These are phyloP conservation scores for Onychomys leucogaster DNA, from an alignment of 2,797 vertebrate species.

Conservation along the genomic window DNA sequence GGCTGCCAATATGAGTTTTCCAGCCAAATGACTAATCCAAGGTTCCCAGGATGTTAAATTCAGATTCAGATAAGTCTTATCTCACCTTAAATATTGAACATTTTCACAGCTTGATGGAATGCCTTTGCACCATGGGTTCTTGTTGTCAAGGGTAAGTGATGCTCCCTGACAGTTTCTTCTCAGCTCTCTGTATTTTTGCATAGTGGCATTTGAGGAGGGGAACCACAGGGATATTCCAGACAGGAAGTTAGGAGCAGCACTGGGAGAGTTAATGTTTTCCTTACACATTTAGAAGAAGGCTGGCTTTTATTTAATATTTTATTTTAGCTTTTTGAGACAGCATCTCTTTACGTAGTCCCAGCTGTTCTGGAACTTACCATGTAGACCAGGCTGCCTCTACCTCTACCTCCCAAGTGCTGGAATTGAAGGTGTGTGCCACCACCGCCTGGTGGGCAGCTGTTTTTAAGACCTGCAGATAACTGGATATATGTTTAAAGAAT, in stretches of 20 bases:
- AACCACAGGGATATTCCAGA: not conserved
- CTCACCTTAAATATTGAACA: constrained; percentile 72
- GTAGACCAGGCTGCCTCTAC: not conserved
- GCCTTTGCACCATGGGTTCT: not conserved
- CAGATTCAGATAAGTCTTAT: constrained; percentile 55
- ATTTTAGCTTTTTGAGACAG: not conserved
- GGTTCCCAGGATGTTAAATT: constrained; percentile 72
- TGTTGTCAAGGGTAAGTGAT: not conserved
- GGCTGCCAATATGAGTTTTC: constrained; percentile 63
- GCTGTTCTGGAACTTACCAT: not conserved
- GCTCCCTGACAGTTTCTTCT: not conserved
- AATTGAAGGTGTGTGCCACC: not conserved
- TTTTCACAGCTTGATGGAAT: constrained; percentile 48
- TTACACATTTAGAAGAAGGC: not conserved
- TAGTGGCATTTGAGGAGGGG: not conserved
- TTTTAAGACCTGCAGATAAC: constrained; percentile 34
- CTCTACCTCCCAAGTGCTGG: not conserved
- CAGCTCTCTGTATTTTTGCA: not conserved
- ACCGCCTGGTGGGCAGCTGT: not conserved
- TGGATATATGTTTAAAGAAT: constrained; percentile 19
- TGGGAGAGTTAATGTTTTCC: not conserved
- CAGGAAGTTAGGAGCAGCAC: not conserved
- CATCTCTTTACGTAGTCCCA: not conserved
- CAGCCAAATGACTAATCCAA: constrained; percentile 71
- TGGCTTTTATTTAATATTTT: not conserved